Evolutionary conservation across 2,113 vertebrate genomes (phyloP), one percentile per base, ranked within the genome.

Genomic region (Phocoena sinus): DNA sequence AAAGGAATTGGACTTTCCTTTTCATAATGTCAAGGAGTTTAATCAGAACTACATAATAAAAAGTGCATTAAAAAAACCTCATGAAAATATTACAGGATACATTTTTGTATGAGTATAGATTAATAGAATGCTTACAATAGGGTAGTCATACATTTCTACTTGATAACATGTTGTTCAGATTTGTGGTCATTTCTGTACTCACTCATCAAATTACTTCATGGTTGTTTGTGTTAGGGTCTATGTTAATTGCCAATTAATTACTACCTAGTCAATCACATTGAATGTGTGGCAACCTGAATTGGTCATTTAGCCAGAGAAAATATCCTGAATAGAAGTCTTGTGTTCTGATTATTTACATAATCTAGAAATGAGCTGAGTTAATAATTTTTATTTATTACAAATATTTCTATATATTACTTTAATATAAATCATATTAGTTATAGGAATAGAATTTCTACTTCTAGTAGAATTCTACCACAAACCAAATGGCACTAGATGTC

Each of bases 191-290:
- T 87, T 95, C 79, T 38, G 8, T 73, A 79, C 8, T 95, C 25
- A 92, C 3, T 84, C 67, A 95, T 91, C 86, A 96, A 88, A 82
- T 94, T 73, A 87, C 68, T 83, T 89, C 56, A 95, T 60, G 28
- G 20, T 26, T 93, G 41, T 94, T 96, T 91, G 8, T 96, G 21
- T 88, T 87, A 87, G 31, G 13, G 17, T 1, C 33, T 33, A 68
- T 95, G 87, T 83, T 96, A 92, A 98, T 83, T 96, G 33, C 4
- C 41, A 94, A 79, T 90, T 97, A 97, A 95, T 97, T 96, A 87
- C 63, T 50, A 60, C 31, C 41, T 1, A 89, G 17, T 95, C 77
- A 31, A 95, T 92, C 68, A 60, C 74, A 97, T 80, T 97, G 74
- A 90, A 36, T 6, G 2, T 92, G 68, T 74, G 41, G 47, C 65